phyloP scores from a whole-genome alignment of 2,113 vertebrate genomes.

The Jaculus jaculus region DNA sequence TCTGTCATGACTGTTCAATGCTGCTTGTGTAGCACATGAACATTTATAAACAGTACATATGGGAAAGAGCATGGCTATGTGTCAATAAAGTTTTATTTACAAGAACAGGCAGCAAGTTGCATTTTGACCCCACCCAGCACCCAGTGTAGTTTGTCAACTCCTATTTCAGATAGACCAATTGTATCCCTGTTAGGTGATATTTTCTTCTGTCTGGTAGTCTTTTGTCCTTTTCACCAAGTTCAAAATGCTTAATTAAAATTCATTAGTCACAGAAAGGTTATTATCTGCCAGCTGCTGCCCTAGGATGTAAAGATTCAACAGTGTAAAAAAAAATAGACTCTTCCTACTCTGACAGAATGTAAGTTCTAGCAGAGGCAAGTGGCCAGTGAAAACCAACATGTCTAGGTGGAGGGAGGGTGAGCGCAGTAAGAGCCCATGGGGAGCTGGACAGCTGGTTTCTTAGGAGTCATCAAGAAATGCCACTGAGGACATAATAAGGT shows the following conservation, averaged over 20 bases:
- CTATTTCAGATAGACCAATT: background rate
- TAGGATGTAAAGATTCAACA: background rate
- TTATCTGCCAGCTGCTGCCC: background rate
- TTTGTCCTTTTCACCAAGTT: background rate
- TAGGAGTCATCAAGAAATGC: background rate
- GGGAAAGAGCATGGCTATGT: background rate
- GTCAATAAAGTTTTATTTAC: conserved; percentile 13
- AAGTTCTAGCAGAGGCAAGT: background rate
- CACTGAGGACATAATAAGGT: background rate
- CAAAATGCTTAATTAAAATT: conserved; percentile 44
- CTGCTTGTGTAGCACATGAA: background rate
- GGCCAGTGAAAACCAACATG: background rate
- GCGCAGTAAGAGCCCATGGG: background rate
- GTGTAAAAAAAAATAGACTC: background rate
- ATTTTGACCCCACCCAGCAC: background rate
- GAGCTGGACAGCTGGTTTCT: background rate
- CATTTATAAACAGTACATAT: background rate
- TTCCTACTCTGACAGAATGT: background rate
- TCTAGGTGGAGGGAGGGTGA: background rate
- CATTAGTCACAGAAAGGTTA: background rate
- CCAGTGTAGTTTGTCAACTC: background rate
- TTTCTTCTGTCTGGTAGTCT: background rate
- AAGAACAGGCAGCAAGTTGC: background rate
- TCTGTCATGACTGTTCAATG: conserved; percentile 3
- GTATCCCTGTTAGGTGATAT: background rate